Conservation (phyloP, 2,797 vertebrate species). For the Esox masquinongy region DNA sequence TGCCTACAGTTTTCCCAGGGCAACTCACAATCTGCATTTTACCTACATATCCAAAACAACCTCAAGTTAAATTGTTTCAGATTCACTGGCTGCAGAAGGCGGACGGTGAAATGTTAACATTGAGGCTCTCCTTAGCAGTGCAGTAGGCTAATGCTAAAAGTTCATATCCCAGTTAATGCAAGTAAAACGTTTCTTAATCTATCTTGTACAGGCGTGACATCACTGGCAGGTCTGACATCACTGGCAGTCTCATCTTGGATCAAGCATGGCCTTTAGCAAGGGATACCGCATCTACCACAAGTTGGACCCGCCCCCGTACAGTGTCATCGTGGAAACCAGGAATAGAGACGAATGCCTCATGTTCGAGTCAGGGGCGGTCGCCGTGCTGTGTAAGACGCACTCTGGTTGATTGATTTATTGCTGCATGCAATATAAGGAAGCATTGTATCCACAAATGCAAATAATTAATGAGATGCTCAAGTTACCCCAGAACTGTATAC, state of each 20-base stretch:
- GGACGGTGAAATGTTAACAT: no score
- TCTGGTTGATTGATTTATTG: background rate
- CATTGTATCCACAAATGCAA: background rate
- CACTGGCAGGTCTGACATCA: constrained; percentile 27
- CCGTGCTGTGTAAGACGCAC: constrained; percentile 89
- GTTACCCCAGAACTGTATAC: no score
- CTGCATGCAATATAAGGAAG: background rate
- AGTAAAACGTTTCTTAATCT: constrained; percentile 3
- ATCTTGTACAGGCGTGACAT: constrained; percentile 55
- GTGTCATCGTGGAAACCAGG: constrained; percentile 92
- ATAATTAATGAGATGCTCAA: background rate
- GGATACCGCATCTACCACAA: constrained; percentile 97
- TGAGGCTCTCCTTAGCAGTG: no score
- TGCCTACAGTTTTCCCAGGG: background rate
- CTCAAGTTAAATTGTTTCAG: no score
- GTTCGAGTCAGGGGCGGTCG: constrained; percentile 97
- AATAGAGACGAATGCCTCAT: constrained; percentile 93
- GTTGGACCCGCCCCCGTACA: constrained; percentile 94
- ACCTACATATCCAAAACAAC: background rate
- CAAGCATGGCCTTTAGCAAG: constrained; percentile 97
- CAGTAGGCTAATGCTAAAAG: no score
- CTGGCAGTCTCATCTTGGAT: constrained; percentile 49
- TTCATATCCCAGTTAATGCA: background rate
- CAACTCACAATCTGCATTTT: background rate
- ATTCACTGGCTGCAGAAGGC: no score